A percentile compares a stretch with the other conserved stretches of the same genome.
These are phyloP conservation scores for Bufo bufo DNA, from an alignment of 2,113 vertebrate species.

Conservation along the genomic window DNA sequence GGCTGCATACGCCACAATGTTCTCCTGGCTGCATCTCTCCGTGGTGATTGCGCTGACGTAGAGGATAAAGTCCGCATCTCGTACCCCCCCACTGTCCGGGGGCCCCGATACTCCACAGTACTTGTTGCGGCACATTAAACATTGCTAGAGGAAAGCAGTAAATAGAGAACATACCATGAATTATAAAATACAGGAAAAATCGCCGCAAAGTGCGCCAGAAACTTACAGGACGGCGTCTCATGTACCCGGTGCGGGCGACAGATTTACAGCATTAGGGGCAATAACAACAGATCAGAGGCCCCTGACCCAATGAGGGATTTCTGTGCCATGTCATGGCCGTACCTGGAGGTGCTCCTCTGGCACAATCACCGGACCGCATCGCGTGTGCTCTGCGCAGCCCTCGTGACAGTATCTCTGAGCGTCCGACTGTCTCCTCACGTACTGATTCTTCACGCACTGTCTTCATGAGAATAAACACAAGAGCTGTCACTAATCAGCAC, in stretches of 20 bases:
- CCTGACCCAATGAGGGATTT: too few relatives aligned
- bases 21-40: constrained; percentile 92
- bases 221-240: too few relatives aligned
- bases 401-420: constrained; percentile 91
- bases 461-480: constrained; percentile 66
- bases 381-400: constrained; percentile 84
- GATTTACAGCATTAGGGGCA: too few relatives aligned
- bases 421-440: constrained; percentile 89
- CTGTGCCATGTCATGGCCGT: neutral
- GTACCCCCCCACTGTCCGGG: constrained; percentile 82
- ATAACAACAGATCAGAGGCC: too few relatives aligned
- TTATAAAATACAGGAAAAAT: neutral
- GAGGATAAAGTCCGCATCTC: constrained; percentile 90
- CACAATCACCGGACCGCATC: constrained; percentile 89
- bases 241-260: too few relatives aligned
- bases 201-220: too few relatives aligned
- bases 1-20: constrained; percentile 95
- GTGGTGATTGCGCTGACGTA: constrained; percentile 93
- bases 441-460: constrained; percentile 92
- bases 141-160: constrained; percentile 76
- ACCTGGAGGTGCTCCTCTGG: constrained; percentile 96
- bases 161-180: neutral
- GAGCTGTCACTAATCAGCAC: neutral
- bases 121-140: constrained; percentile 84
- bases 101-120: constrained; percentile 76